Percentiles rank a stretch among this genome's conserved stretches.
Evolutionary conservation across 2,113 vertebrate species (phyloP).

Genomic region (Ciconia boyciana): DNA sequence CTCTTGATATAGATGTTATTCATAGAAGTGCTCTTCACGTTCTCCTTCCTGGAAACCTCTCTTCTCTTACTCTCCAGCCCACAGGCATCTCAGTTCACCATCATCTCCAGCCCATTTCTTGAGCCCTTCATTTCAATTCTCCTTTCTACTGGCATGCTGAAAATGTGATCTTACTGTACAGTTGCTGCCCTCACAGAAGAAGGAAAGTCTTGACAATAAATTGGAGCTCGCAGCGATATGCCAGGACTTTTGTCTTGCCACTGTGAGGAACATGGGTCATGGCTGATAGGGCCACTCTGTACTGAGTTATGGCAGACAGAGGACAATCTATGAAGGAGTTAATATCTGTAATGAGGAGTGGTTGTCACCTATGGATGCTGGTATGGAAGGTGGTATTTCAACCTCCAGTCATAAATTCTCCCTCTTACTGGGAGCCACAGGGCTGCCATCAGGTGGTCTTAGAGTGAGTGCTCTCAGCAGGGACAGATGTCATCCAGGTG

Average conservation of each 20-base stretch:
- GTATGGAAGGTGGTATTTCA: not conserved
- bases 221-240: not conserved
- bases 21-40: not conserved
- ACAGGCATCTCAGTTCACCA: not conserved
- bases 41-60: not conserved
- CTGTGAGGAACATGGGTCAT: accelerated
- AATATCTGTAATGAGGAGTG: not conserved
- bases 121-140: not conserved
- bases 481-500: not conserved
- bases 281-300: not conserved
- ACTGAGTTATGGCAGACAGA: not conserved
- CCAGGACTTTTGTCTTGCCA: not conserved
- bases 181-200: not conserved
- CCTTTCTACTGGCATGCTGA: not conserved
- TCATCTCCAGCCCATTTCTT: not conserved
- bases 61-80: not conserved
- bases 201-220: not conserved
- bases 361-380: not conserved
- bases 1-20: not conserved
- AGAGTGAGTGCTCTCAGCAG: not conserved
- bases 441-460: not conserved
- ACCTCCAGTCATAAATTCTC: not conserved
- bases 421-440: not conserved
- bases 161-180: not conserved
- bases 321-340: not conserved